Evolutionary conservation across 2,797 vertebrate species (phyloP), one percentile per base, ranked within the genome.

Genomic region (Clarias laeviceps): DNA sequence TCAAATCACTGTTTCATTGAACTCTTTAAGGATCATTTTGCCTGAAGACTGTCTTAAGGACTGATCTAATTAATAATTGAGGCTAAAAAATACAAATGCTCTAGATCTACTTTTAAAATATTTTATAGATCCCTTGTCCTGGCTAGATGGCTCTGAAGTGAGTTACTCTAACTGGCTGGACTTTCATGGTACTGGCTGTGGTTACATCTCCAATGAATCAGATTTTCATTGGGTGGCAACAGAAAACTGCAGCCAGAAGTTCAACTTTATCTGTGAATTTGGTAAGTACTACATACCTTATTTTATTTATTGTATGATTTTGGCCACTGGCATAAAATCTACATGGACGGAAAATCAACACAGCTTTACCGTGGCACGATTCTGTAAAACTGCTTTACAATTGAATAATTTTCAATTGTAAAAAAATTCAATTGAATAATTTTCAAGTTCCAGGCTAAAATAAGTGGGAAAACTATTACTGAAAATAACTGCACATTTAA

Each of bases 181-280:
- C 7, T 88, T 91, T 3, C 78, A 91, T n/a, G 84, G 80, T 6
- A 88, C 93, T 12, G 80, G 87, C 9, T 99, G 98, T 1, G 96
- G 95, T 54, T 93, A 96, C 89, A 93, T 99, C 72, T 82, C 93
- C 86, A 95, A 92, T 91, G 92, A 96, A 22, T 93, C 96, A 65
- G 93, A 93, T 37, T 97, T 96, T 86, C 93, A 93, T 76, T 99
- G 98, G 97, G 93, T 93, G n/a, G 91, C 94, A 61, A 94, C 94
- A 15, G 93, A 83, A 64, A 96, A 97, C 69, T 99, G 98, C 86
- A 95, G 92, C 65, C 96, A 96, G 91, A 94, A 96, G 85, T 93
- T 97, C 0, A 87, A 91, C 93, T 99, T 97, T 73, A 93, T 98
- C 90, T 99, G 97, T 5, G 92, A 99, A 91, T 97, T 97, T 93